Base-by-base conservation (phyloP, 2,888 invertebrate genomes). In the Aromia moschata region DNA sequence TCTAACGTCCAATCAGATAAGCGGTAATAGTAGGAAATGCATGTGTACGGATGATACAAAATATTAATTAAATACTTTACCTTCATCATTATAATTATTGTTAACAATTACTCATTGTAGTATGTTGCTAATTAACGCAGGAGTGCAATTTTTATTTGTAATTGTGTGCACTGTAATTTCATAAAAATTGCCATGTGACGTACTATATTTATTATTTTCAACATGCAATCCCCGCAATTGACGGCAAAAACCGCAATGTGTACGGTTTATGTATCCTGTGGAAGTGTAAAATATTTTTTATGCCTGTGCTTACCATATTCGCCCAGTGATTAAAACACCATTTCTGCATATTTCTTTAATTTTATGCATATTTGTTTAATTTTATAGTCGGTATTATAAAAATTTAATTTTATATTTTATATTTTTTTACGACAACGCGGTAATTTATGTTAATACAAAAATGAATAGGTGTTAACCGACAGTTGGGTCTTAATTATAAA, bases 81-180 rank as follows among this genome's bases (percentile, higher is more conserved):
- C 47, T 56, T 49, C 58, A 54, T 60, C 54, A 49, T 57, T 31
- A 46, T 64, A 53, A 60, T 60, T 57, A 62, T 57, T 57, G 57
- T 58, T 46, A 56, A 62, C 60, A 65, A 62, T 62, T 62, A 62
- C 58, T 53, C 55, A 61, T 41, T 45, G 51, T 49, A 47, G 36
- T 44, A 51, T 11, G 57, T 43, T 37, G 40, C 56, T 68, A 68
- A 68, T 66, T 68, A 64, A 25, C 58, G 36, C 51, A 51, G 37
- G 41, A 36, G 53, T 56, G 66, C 62, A 62, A 54, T 65, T 56
- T 53, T 61, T 63, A 52, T 56, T 65, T 58, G 62, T 70, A 67
- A 70, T 70, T 70, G 65, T 68, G 64, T 67, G 68, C 70, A 64
- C 65, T 69, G 66, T 66, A 60, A 44, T 55, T 58, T 54, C 56